Conservation (phyloP, 2,888 invertebrate species). For the Aethes cnicana region DNA sequence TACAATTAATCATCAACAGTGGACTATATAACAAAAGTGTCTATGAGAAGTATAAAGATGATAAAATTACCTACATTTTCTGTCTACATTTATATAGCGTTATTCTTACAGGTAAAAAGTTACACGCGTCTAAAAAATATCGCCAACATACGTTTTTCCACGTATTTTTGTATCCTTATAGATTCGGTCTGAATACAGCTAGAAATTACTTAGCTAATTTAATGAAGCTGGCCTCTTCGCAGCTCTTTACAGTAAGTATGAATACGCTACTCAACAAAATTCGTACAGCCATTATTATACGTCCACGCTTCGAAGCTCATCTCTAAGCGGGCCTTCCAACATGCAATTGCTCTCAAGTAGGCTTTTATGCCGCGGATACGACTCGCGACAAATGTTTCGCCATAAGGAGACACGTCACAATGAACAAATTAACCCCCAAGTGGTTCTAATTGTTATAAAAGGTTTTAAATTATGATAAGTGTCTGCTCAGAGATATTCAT, state of each 20-base stretch:
- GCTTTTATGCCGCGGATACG: constrained; percentile 40
- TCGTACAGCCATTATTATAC: constrained; percentile 25
- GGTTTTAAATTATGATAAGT: constrained; percentile 26
- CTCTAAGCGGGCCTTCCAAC: constrained; percentile 38
- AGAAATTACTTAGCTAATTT: constrained; percentile 2
- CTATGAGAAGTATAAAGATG: too few species aligned
- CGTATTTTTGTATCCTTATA: too few species aligned
- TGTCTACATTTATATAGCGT: too few species aligned
- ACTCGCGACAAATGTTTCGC: constrained; percentile 38
- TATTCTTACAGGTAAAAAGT: too few species aligned
- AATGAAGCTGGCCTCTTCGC: constrained; percentile 13
- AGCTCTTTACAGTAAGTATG: constrained; percentile 14
- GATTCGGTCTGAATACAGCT: too few species aligned
- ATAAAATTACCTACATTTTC: too few species aligned
- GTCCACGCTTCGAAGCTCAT: constrained; percentile 28
- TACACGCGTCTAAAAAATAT: too few species aligned
- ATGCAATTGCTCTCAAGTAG: constrained; percentile 49
- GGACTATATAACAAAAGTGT: too few species aligned
- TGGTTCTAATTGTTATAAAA: constrained; percentile 29
- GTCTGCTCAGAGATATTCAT: neutral
- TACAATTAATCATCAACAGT: too few species aligned
- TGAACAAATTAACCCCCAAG: constrained; percentile 30
- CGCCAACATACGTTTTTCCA: too few species aligned
- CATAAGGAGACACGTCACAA: constrained; percentile 29
- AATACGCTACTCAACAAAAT: constrained; percentile 27